Conservation (phyloP, 2,888 invertebrate genomes). For the Drosophila rubida region DNA sequence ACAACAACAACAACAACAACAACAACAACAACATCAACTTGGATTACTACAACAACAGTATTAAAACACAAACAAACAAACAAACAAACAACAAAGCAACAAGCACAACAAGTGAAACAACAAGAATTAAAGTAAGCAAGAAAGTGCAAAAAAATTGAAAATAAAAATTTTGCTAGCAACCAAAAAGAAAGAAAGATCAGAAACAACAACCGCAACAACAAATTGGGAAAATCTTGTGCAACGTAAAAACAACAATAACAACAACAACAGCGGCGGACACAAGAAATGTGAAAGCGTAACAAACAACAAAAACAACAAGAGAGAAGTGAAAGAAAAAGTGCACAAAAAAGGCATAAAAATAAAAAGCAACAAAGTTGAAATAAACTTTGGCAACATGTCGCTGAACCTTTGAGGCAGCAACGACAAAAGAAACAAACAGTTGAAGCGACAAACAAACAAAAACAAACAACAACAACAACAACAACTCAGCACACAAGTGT, state of each 20-base stretch:
- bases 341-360: constrained; percentile 17
- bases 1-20: constrained; percentile 33
- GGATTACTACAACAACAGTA: constrained; percentile 78
- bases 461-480: constrained; percentile 27
- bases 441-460: constrained; percentile 18
- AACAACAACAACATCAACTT: constrained; percentile 63
- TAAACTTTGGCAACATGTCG: constrained; percentile 60
- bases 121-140: constrained; percentile 33
- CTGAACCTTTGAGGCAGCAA: constrained; percentile 51
- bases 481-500: constrained; percentile 52
- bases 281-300: constrained; percentile 70
- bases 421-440: constrained; percentile 26
- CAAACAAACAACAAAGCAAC: constrained; percentile 42
- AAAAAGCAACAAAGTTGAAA: constrained; percentile 40
- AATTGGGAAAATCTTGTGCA: constrained; percentile 42
- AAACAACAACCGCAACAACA: constrained; percentile 20
- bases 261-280: constrained; percentile 31
- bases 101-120: constrained; percentile 20
- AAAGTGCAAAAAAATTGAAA: constrained; percentile 25
- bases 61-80: constrained; percentile 58
- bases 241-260: constrained; percentile 40
- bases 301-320: constrained; percentile 50
- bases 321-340: constrained; percentile 47
- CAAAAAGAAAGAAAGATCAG: constrained; percentile 51
- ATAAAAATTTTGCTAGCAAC: constrained; percentile 68